Conservation (phyloP, 2,888 invertebrate genomes). For the Lamproptera curius region DNA sequence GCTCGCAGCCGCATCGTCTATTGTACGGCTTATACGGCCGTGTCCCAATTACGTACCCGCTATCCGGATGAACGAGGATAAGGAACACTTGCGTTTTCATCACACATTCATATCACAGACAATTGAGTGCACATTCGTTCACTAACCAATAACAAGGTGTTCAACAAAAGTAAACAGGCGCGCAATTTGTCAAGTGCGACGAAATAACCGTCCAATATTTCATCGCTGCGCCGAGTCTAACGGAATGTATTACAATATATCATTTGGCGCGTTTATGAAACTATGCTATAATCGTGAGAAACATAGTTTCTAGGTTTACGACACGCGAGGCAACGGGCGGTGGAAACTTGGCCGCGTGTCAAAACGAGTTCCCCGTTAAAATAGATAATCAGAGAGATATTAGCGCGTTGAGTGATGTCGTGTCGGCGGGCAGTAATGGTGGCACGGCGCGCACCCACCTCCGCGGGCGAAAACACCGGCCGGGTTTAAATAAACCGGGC, state of each 20-base stretch:
- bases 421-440: constrained; percentile 70
- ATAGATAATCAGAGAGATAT: constrained; percentile 65
- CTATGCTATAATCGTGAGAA: constrained; percentile 10
- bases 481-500: constrained; percentile 66
- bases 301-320: constrained; percentile 4
- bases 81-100: constrained; percentile 5
- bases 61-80: constrained; percentile 10
- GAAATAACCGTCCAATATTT: not conserved
- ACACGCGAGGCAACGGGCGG: constrained; percentile 25
- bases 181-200: not conserved
- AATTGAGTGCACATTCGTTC: not conserved
- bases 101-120: not conserved
- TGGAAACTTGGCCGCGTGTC: constrained; percentile 52
- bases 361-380: constrained; percentile 52
- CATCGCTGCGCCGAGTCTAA: constrained; percentile 3
- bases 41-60: constrained; percentile 13
- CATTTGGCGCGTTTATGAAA: not conserved
- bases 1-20: constrained; percentile 8
- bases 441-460: constrained; percentile 56
- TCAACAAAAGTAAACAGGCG: not conserved
- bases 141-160: not conserved
- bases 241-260: constrained; percentile 4
- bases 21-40: constrained; percentile 11
- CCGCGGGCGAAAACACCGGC: constrained; percentile 55
- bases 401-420: constrained; percentile 70